phyloP scores from a whole-genome alignment of 2,113 vertebrate species.

The Camelus dromedarius region DNA sequence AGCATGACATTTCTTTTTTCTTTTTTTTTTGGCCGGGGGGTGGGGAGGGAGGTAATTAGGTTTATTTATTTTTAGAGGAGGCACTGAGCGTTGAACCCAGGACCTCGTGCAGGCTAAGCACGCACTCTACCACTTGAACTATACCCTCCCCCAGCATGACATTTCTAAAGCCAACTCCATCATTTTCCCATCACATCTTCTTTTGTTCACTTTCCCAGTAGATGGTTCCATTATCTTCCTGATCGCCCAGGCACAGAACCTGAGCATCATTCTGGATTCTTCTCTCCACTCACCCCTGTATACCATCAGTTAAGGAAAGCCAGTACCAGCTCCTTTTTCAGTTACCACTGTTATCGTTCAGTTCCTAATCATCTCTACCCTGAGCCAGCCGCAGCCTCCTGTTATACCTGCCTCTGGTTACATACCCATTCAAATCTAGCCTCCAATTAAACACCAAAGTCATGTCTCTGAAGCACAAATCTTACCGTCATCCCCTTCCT shows the following conservation, averaged over 20 bases:
- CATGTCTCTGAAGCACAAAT: neutral
- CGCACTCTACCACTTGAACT: no score
- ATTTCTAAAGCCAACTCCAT: conserved; percentile 24
- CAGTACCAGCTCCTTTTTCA: neutral
- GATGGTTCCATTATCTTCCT: conserved; percentile 30
- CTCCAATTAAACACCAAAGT: neutral
- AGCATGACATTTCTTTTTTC: neutral
- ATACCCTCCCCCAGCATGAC: neutral
- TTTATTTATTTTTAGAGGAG: no score
- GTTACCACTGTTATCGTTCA: neutral
- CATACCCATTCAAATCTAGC: neutral
- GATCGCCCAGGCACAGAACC: neutral
- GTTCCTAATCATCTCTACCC: neutral
- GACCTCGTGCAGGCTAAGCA: no score
- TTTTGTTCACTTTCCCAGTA: neutral
- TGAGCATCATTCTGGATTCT: neutral
- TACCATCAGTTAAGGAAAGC: neutral
- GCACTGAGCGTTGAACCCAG: no score
- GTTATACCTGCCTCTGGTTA: neutral
- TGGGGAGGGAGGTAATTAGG: no score
- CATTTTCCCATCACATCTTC: neutral
- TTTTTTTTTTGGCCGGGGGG: no score
- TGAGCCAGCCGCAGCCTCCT: neutral
- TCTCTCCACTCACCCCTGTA: neutral
- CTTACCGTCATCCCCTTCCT: neutral